Evolutionary conservation across 2,888 invertebrate genomes (phyloP).

Genomic region (Panzeria rudis): DNA sequence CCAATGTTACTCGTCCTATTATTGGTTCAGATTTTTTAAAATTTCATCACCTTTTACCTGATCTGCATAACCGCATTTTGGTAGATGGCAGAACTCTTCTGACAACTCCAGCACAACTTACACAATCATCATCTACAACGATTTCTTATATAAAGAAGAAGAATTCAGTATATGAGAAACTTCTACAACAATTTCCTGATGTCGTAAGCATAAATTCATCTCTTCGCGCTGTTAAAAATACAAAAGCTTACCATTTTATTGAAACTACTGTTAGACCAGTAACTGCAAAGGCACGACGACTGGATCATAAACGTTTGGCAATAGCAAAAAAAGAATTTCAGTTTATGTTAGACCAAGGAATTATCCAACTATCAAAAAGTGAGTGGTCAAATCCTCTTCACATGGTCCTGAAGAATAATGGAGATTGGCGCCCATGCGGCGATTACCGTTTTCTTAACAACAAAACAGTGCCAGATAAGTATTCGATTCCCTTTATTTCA

Average conservation of each 20-base stretch:
- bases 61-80: background rate
- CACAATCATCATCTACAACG: background rate
- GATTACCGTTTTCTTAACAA: conserved; percentile 11
- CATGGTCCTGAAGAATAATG: conserved; percentile 2
- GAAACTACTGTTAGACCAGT: background rate
- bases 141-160: conserved; percentile 5
- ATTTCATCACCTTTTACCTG: background rate
- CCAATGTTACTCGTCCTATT: background rate
- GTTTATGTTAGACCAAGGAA: background rate
- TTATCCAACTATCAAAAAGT: conserved; percentile 24
- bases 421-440: conserved; percentile 4
- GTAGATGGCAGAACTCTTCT: background rate
- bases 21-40: background rate
- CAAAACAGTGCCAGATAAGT: background rate
- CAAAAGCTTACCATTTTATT: background rate
- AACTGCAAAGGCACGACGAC: background rate
- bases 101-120: background rate
- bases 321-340: background rate
- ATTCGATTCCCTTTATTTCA: conserved; percentile 3
- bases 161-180: background rate
- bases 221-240: background rate
- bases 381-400: conserved; percentile 21
- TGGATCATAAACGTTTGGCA: conserved; percentile 5
- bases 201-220: background rate
- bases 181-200: conserved; percentile 3